Evolutionary conservation across 2,888 invertebrate species (phyloP).

Genomic region (Napeogenes inachia): DNA sequence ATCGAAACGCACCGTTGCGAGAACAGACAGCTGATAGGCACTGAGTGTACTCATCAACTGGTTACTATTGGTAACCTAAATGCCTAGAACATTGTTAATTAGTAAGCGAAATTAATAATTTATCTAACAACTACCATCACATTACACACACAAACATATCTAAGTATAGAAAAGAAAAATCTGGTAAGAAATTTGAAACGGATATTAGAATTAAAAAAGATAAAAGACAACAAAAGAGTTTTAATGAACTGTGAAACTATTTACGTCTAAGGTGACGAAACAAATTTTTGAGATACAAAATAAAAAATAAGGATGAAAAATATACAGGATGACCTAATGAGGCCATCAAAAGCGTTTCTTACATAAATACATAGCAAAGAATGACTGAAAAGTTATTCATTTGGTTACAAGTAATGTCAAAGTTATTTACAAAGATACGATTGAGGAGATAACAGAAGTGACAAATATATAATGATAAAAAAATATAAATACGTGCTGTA

Average conservation of each 20-base stretch:
- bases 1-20: constrained; percentile 63
- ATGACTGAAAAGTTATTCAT: constrained; percentile 8
- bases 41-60: constrained; percentile 30
- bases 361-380: constrained; percentile 1
- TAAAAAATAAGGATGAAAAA: constrained; percentile 34
- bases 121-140: not conserved
- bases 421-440: constrained; percentile 28
- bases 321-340: constrained; percentile 35
- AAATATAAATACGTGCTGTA: constrained; percentile 49
- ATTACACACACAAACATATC: not conserved
- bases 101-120: too few relatives aligned
- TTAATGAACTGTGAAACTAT: constrained; percentile 39
- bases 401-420: constrained; percentile 21
- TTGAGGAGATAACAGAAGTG: constrained; percentile 39
- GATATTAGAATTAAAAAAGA: constrained; percentile 36
- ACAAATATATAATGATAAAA: constrained; percentile 47
- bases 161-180: constrained; percentile 1
- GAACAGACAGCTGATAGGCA: constrained; percentile 59
- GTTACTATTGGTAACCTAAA: constrained; percentile 16
- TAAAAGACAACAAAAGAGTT: constrained; percentile 32
- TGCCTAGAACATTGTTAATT: too few relatives aligned
- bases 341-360: constrained; percentile 23
- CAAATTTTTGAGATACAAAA: constrained; percentile 30
- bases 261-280: constrained; percentile 32
- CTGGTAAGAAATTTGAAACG: constrained; percentile 21